These are phyloP conservation scores for Henricia sp. DNA, from an alignment of 53 echinoderm and acorn worm species.

Conservation along the genomic window DNA sequence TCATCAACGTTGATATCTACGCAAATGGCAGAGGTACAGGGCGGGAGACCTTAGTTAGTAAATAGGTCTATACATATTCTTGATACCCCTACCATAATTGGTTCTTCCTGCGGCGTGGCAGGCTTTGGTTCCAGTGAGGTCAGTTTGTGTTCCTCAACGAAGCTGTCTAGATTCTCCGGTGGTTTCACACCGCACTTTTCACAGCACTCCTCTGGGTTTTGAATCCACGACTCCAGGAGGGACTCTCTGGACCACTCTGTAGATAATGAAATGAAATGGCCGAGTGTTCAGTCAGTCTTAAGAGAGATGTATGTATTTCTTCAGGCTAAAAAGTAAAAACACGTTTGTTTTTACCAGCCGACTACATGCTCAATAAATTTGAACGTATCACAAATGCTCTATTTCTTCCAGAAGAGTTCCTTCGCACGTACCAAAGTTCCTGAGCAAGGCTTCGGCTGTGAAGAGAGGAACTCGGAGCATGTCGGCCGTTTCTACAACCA, in stretches of 20 bases:
- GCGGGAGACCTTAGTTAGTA: too few relatives aligned
- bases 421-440: slow-evolving; percentile 82
- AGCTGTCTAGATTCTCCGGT: slow-evolving; percentile 80
- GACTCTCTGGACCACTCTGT: slow-evolving; percentile 94
- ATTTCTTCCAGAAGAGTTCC: too few relatives aligned
- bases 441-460: slow-evolving; percentile 93
- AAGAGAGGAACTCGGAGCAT: slow-evolving; percentile 97
- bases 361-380: too few relatives aligned
- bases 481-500: slow-evolving; percentile 95
- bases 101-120: slow-evolving; percentile 24
- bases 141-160: slow-evolving; percentile 68
- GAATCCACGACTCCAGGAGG: slow-evolving; percentile 88
- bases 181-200: slow-evolving; percentile 95
- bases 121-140: slow-evolving; percentile 51
- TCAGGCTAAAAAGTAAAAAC: too few relatives aligned
- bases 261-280: too few relatives aligned
- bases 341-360: too few relatives aligned
- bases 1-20: too few relatives aligned
- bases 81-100: slow-evolving; percentile 25
- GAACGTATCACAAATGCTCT: too few relatives aligned
- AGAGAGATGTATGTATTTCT: too few relatives aligned
- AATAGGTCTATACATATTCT: too few relatives aligned
- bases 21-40: too few relatives aligned
- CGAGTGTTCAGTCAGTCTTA: too few relatives aligned
- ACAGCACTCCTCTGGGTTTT: slow-evolving; percentile 84